Conservation (phyloP, 2,797 vertebrate genomes). For the Tragelaphus oryx region DNA sequence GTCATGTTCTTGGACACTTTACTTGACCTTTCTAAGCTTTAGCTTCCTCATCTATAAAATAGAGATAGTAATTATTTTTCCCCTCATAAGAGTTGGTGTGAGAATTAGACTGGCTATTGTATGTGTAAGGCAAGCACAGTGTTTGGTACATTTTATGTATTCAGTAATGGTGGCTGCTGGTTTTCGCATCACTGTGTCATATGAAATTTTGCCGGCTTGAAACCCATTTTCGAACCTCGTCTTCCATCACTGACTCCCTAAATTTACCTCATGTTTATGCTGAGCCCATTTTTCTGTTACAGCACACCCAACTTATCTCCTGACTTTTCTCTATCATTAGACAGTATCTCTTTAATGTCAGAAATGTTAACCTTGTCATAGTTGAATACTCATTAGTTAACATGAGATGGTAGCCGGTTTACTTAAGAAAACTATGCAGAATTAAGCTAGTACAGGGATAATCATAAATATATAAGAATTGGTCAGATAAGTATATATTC, state of each 20-base stretch:
- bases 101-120: neutral
- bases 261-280: neutral
- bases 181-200: neutral
- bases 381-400: neutral
- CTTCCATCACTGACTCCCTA: neutral
- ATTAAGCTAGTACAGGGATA: neutral
- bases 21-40: conserved; percentile 8
- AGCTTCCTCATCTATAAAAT: conserved; percentile 23
- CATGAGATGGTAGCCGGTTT: neutral
- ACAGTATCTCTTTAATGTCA: neutral
- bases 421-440: conserved; percentile 1
- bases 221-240: neutral
- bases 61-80: neutral
- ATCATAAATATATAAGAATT: neutral
- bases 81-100: neutral
- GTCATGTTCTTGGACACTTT: neutral
- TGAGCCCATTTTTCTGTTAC: neutral
- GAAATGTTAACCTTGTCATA: conserved; percentile 20
- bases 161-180: neutral
- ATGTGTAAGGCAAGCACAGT: no score
- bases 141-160: neutral
- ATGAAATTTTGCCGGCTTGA: neutral
- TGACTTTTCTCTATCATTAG: neutral
- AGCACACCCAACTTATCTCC: neutral
- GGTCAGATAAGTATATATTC: neutral